A percentile compares a stretch with the other conserved stretches of the same genome.
Conservation (phyloP, 2,888 invertebrate species). For the Eilema depressum region DNA sequence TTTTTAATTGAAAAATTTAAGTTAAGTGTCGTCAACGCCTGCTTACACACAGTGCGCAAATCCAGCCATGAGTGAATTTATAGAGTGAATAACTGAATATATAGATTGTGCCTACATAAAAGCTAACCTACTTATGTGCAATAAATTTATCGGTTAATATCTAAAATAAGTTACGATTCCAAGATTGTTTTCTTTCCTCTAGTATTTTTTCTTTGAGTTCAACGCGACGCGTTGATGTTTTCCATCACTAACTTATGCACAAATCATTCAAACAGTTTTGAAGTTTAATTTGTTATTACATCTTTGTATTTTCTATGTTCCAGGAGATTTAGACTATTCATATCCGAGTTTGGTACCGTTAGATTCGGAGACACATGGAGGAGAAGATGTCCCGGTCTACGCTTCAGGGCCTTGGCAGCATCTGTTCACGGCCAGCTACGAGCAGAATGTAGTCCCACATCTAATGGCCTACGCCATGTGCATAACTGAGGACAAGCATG, state of each 20-base stretch:
- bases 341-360: slow-evolving; percentile 89
- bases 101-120: no score
- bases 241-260: background rate
- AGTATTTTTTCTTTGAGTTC: no score
- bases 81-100: no score
- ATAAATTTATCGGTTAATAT: background rate
- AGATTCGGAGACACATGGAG: slow-evolving; percentile 90
- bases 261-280: background rate
- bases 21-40: background rate
- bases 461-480: slow-evolving; percentile 92
- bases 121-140: background rate
- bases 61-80: no score
- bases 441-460: slow-evolving; percentile 92
- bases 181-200: no score
- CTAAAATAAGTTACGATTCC: no score
- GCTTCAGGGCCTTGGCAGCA: slow-evolving; percentile 92
- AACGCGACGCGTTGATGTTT: no score
- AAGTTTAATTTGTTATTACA: background rate
- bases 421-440: slow-evolving; percentile 92
- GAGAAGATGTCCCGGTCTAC: slow-evolving; percentile 93
- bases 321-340: slow-evolving; percentile 79
- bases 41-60: background rate
- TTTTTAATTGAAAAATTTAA: no score
- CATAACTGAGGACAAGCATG: slow-evolving; percentile 85
- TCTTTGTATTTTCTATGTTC: slow-evolving; percentile 20